Evolutionary conservation across 2,113 vertebrate species (phyloP).

Genomic region (Raja brachyura): DNA sequence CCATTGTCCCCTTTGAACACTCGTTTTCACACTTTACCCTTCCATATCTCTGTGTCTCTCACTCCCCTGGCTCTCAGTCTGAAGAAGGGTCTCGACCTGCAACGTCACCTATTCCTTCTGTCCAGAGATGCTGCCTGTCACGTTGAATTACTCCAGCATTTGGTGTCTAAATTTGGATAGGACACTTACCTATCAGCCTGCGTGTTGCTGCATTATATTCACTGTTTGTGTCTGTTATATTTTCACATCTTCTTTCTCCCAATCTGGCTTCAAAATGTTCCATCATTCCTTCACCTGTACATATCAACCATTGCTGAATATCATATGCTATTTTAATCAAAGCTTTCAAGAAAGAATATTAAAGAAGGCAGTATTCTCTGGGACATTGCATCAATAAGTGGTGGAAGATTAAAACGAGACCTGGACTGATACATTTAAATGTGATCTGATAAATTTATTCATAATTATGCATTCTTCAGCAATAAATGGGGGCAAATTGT

Average conservation of each 20-base stretch:
- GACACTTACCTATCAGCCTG: not conserved
- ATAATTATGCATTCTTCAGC: not conserved
- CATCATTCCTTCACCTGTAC: not conserved
- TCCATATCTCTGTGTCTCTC: too few relatives aligned
- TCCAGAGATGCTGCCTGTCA: too few relatives aligned
- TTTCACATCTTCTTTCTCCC: not conserved
- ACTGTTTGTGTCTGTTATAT: not conserved
- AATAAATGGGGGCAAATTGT: not conserved
- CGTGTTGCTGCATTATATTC: not conserved
- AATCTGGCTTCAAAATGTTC: not conserved
- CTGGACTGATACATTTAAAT: not conserved
- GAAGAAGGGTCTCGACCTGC: too few relatives aligned
- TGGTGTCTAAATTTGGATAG: too few relatives aligned
- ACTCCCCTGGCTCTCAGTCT: too few relatives aligned
- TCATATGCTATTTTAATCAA: not conserved
- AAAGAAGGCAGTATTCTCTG: not conserved
- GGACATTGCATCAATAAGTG: not conserved
- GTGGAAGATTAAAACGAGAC: not conserved
- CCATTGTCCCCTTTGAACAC: too few relatives aligned
- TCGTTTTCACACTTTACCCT: too few relatives aligned
- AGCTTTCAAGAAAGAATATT: not conserved
- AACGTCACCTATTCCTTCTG: too few relatives aligned
- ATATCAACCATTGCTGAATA: not conserved
- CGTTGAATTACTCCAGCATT: too few relatives aligned
- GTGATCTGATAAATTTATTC: not conserved